Evolutionary conservation across 2,113 vertebrate species (phyloP), one percentile per base, ranked within the genome.

Genomic region (Sceloporus tristichus): DNA sequence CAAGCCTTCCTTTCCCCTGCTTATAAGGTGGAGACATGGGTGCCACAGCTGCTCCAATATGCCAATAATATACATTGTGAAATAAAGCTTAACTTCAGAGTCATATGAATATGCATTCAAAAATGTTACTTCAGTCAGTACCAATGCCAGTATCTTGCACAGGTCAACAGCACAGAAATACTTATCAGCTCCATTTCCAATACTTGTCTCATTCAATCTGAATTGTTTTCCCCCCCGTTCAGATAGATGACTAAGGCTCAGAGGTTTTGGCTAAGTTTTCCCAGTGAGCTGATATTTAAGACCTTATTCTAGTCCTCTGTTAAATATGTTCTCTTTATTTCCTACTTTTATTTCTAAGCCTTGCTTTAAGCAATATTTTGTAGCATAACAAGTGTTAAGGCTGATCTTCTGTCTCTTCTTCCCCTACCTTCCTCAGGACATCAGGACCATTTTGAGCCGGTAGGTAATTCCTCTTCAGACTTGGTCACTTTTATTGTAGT

Each of bases 371-470:
- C 13, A 9, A 16, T 34, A 76, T 82, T 77, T 56, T 40, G 38
- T 25, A 2, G 18, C 38, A 27, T 76, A 29, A 78, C 23, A 59
- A 56, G 42, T n/a, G 13, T 56, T 48, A 10, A 19, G 59, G 56
- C 29, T 77, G 48, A 38, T 48, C 27, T 62, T 29, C 68, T 88
- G 21, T 81, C 65, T 88, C 29, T 82, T 40, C 65, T 75, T 38
- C 13, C 16, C 48, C 48, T 54, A 27, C 8, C 48, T 54, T 48
- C 29, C 48, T 16, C 16, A 88, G 87, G 81, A 84, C 48, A 84
- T 84, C 81, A 79, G 87, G 65, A 70, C 54, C 74, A 84, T 78
- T 27, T 23, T 71, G 48, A 78, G 25, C 87, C 84, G 74, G 87
- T 84, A 78, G 2, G 59, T 77, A 38, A 13, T 21, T 29, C 42